Conservation (phyloP, 2,888 invertebrate species). For the Norana najaformis region DNA sequence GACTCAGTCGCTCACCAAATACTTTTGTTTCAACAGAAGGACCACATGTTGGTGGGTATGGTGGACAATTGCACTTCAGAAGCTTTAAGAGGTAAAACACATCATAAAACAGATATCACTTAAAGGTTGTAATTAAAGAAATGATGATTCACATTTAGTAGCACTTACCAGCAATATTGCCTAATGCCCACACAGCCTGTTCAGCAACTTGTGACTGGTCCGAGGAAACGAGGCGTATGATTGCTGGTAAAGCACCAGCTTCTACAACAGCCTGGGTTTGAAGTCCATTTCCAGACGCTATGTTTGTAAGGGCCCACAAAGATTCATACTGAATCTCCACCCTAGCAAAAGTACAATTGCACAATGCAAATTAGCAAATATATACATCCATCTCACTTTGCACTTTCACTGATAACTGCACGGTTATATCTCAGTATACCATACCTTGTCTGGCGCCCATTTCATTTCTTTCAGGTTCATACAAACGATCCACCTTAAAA, state of each 20-base stretch:
- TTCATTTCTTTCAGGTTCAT: neutral
- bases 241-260: conserved; percentile 81
- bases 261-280: conserved; percentile 87
- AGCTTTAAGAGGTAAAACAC: too few species aligned
- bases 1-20: too few species aligned
- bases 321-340: conserved; percentile 79
- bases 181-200: conserved; percentile 88
- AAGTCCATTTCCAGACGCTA: conserved; percentile 89
- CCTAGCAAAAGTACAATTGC: conserved; percentile 44
- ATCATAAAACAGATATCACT: neutral
- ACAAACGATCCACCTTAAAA: too few species aligned
- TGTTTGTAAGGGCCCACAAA: conserved; percentile 95
- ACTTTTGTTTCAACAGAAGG: too few species aligned
- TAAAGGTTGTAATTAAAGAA: neutral
- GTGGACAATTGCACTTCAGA: neutral
- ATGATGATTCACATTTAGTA: conserved; percentile 38
- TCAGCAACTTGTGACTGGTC: conserved; percentile 70
- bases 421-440: neutral
- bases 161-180: conserved; percentile 88
- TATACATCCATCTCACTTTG: neutral
- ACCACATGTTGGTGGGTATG: too few species aligned
- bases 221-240: conserved; percentile 76
- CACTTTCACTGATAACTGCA: neutral
- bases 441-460: neutral
- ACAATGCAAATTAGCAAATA: neutral